Evolutionary conservation across 2,113 vertebrate genomes (phyloP).

Genomic region (Redunca redunca): DNA sequence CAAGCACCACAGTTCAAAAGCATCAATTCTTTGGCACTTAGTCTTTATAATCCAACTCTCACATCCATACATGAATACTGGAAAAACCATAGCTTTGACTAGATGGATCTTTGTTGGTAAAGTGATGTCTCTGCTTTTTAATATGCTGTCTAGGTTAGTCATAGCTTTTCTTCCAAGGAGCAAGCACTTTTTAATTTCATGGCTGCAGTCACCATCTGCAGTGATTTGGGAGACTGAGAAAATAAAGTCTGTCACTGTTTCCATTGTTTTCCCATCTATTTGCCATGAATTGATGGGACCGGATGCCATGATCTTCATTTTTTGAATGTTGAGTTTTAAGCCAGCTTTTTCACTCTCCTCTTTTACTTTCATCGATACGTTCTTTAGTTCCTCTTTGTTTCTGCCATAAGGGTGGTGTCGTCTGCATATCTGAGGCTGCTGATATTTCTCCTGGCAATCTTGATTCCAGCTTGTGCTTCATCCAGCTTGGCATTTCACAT

Average conservation of each 20-base stretch:
- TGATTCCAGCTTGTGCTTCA: neutral
- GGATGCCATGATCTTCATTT: neutral
- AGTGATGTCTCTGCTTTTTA: neutral
- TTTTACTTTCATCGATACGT: neutral
- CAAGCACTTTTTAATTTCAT: no score
- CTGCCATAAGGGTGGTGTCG: neutral
- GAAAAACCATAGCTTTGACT: neutral
- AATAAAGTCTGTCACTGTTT: no score
- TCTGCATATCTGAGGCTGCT: neutral
- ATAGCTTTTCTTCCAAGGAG: no score
- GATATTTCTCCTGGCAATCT: neutral
- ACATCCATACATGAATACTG: neutral
- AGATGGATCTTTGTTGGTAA: neutral
- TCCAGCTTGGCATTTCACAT: no score
- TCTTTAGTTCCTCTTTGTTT: neutral
- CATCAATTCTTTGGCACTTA: neutral
- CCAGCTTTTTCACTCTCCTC: neutral
- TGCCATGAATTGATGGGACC: neutral
- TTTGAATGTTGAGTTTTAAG: neutral
- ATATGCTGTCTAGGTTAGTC: no score
- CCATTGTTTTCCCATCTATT: no score
- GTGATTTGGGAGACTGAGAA: no score
- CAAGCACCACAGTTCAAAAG: neutral
- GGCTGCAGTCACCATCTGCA: no score
- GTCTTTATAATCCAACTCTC: neutral